Conservation (phyloP, 1,140 invertebrate species). For the Lethocerus indicus region DNA sequence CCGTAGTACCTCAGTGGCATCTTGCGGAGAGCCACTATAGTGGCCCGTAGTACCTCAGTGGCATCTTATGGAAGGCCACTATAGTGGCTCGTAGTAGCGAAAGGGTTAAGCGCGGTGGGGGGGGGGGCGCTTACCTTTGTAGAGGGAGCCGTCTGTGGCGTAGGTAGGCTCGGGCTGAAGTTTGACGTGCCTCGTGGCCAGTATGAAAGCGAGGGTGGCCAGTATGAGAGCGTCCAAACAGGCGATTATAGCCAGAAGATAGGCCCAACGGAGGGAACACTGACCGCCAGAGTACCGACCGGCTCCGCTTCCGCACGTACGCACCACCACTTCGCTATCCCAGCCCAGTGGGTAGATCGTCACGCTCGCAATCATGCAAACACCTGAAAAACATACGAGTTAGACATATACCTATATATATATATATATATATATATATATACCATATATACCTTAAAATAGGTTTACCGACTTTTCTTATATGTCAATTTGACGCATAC, state of each 20-base stretch:
- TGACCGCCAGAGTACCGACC: slow-evolving; percentile 55
- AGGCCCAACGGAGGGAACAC: slow-evolving; percentile 89
- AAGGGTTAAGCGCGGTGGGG: background rate
- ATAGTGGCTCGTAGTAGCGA: too few species aligned
- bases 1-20: too few species aligned
- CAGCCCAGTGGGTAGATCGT: slow-evolving; percentile 86
- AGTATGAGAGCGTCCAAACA: slow-evolving; percentile 81
- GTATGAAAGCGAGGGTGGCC: slow-evolving; percentile 79
- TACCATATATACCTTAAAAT: too few species aligned
- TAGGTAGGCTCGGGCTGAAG: slow-evolving; percentile 67
- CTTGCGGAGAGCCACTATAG: too few species aligned
- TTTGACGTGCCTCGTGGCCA: slow-evolving; percentile 74
- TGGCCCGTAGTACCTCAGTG: too few species aligned
- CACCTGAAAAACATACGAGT: slow-evolving; percentile 51
- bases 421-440: too few species aligned
- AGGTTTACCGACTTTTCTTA: too few species aligned
- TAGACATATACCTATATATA: too few species aligned
- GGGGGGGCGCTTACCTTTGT: slow-evolving; percentile 33
- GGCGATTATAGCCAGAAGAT: slow-evolving; percentile 79
- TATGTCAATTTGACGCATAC: too few species aligned
- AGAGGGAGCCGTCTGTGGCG: slow-evolving; percentile 29
- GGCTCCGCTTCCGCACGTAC: slow-evolving; percentile 70
- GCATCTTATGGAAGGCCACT: too few species aligned
- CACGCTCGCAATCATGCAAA: slow-evolving; percentile 67
- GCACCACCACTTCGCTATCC: slow-evolving; percentile 62